Evolutionary conservation across 2,797 vertebrate species (phyloP).

Genomic region (Iguana delicatissima): DNA sequence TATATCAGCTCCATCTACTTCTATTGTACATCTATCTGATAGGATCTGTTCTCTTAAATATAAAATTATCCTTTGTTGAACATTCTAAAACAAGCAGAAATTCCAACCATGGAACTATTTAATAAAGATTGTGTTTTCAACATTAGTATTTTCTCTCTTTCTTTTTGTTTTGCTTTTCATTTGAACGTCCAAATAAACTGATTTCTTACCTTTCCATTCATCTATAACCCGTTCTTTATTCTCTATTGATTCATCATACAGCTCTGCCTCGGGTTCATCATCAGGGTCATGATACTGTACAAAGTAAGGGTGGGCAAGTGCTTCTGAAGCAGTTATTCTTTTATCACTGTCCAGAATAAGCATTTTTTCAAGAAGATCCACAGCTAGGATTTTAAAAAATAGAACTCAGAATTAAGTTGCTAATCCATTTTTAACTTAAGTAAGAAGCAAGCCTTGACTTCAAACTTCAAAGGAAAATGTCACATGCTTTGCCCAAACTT

Average conservation of each 20-base stretch:
- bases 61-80: background rate
- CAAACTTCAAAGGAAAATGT: slow-evolving; percentile 2
- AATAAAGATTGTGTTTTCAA: slow-evolving; percentile 13
- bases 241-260: slow-evolving; percentile 93
- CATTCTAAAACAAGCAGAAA: background rate
- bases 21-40: background rate
- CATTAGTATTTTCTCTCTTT: slow-evolving; percentile 1
- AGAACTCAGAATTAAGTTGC: accelerated
- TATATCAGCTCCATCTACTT: background rate
- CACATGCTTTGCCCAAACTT: background rate
- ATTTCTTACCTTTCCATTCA: slow-evolving; percentile 94
- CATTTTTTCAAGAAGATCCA: slow-evolving; percentile 95
- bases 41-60: background rate
- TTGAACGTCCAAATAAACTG: background rate
- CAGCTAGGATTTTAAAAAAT: slow-evolving; percentile 80
- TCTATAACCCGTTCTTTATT: slow-evolving; percentile 93
- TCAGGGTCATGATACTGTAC: slow-evolving; percentile 97
- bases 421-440: background rate
- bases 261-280: slow-evolving; percentile 92
- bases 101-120: background rate
- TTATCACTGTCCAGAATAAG: slow-evolving; percentile 96
- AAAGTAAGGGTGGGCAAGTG: slow-evolving; percentile 94
- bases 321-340: slow-evolving; percentile 91
- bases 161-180: background rate
- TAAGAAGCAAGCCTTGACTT: slow-evolving; percentile 26